These are phyloP conservation scores for Drosophila tropicalis DNA, from an alignment of 1,140 invertebrate species.

Conservation along the genomic window DNA sequence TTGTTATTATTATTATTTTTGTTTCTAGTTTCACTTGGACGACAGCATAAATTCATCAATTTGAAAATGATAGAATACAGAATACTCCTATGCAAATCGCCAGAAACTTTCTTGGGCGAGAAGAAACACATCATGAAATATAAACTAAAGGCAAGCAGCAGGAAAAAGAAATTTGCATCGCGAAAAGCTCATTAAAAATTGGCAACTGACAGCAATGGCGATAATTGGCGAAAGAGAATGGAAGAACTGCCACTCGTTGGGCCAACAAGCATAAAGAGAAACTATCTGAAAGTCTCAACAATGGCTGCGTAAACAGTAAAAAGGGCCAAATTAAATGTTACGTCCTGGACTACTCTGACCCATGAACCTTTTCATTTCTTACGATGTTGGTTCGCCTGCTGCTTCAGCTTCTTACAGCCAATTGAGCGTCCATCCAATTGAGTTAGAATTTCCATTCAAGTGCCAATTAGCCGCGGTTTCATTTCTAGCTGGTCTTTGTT, in stretches of 20 bases:
- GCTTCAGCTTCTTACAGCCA: slow-evolving; percentile 7
- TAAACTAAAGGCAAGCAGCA: not conserved
- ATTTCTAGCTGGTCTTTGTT: slow-evolving; percentile 42
- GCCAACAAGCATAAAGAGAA: slow-evolving; percentile 1
- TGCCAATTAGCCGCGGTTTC: slow-evolving; percentile 66
- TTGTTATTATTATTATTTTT: slow-evolving; percentile 8
- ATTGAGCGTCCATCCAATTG: slow-evolving; percentile 47
- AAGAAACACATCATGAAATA: slow-evolving; percentile 1
- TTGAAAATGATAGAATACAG: not conserved
- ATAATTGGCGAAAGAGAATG: not conserved
- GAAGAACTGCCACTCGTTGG: slow-evolving; percentile 2
- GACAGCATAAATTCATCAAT: slow-evolving; percentile 3
- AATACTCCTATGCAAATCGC: slow-evolving; percentile 1
- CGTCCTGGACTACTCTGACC: slow-evolving; percentile 9
- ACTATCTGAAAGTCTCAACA: slow-evolving; percentile 27
- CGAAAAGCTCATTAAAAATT: slow-evolving; percentile 18
- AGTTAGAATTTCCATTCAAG: slow-evolving; percentile 61
- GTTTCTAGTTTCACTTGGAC: not conserved
- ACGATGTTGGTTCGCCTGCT: slow-evolving; percentile 13
- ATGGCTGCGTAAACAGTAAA: slow-evolving; percentile 44
- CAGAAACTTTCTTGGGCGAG: not conserved
- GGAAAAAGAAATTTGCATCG: not conserved
- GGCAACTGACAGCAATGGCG: not conserved
- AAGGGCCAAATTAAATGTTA: slow-evolving; percentile 46
- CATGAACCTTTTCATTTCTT: not conserved